Conservation (phyloP, 2,888 invertebrate genomes). For the Aporophyla lueneburgensis region DNA sequence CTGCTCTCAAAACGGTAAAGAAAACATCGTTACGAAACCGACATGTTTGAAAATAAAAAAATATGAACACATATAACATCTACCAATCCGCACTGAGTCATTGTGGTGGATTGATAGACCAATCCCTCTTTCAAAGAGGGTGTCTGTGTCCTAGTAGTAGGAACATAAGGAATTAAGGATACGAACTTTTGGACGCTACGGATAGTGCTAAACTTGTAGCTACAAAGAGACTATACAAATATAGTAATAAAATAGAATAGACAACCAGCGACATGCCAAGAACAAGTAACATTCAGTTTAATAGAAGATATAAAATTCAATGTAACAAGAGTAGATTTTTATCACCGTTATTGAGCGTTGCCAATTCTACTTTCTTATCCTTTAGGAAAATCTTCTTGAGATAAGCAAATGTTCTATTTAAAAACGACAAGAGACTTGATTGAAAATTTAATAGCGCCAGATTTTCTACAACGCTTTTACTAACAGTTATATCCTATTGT, state of each 20-base stretch:
- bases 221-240: neutral
- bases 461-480: constrained; percentile 35
- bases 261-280: neutral
- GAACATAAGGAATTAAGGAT: too few relatives aligned
- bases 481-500: constrained; percentile 35
- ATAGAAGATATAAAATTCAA: neutral
- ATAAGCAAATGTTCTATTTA: constrained; percentile 33
- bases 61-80: too few relatives aligned
- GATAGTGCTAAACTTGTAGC: neutral
- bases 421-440: constrained; percentile 48
- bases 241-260: neutral
- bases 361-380: constrained; percentile 9
- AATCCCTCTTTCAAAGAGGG: too few relatives aligned
- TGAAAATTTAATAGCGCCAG: constrained; percentile 44
- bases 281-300: neutral
- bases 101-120: too few relatives aligned
- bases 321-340: neutral
- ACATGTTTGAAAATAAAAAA: too few relatives aligned
- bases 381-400: constrained; percentile 16
- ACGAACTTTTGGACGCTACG: neutral
- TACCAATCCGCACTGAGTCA: too few relatives aligned
- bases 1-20: too few relatives aligned
- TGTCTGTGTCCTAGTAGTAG: too few relatives aligned
- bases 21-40: too few relatives aligned
- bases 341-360: constrained; percentile 2